Evolutionary conservation across 2,113 vertebrate genomes (phyloP).

Genomic region (Enhydra lutris): DNA sequence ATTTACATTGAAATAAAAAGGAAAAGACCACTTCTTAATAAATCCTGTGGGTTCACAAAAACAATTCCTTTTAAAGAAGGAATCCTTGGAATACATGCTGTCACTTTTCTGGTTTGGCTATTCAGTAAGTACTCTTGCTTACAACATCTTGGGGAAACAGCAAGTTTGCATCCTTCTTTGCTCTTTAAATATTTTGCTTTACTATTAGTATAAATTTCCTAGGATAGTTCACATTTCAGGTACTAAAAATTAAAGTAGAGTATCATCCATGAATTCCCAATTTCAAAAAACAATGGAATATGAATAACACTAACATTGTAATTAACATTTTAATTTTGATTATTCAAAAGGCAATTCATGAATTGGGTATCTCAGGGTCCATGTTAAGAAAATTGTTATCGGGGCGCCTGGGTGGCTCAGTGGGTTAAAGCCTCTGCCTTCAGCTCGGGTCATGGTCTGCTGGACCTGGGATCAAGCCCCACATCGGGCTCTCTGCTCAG

Average conservation of each 20-base stretch:
- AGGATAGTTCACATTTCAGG: neutral
- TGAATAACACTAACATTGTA: neutral
- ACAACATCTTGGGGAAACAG: slow-evolving; percentile 3
- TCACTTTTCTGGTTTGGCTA: slow-evolving; percentile 18
- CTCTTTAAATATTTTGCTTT: slow-evolving; percentile 57
- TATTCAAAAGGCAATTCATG: neutral
- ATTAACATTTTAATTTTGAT: slow-evolving; percentile 25
- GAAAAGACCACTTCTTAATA: slow-evolving; percentile 4
- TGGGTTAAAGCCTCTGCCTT: too few relatives aligned
- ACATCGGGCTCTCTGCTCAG: too few relatives aligned
- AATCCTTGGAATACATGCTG: neutral
- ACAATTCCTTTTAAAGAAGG: neutral
- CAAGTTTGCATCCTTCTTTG: slow-evolving; percentile 42
- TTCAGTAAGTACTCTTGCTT: slow-evolving; percentile 47
- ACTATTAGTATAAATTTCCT: slow-evolving; percentile 29
- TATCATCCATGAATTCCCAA: slow-evolving; percentile 18
- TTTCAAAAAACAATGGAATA: slow-evolving; percentile 15
- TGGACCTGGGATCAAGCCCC: too few relatives aligned
- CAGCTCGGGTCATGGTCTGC: too few relatives aligned
- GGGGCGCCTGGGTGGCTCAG: too few relatives aligned
- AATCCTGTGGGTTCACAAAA: slow-evolving; percentile 29
- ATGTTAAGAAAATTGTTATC: neutral
- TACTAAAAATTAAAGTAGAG: slow-evolving; percentile 37
- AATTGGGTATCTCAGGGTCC: neutral
- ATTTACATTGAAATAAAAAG: slow-evolving; percentile 40